Percentiles rank a stretch among this genome's conserved stretches.
phyloP scores from a whole-genome alignment of 2,797 vertebrate genomes.

The Tenualosa ilisha region DNA sequence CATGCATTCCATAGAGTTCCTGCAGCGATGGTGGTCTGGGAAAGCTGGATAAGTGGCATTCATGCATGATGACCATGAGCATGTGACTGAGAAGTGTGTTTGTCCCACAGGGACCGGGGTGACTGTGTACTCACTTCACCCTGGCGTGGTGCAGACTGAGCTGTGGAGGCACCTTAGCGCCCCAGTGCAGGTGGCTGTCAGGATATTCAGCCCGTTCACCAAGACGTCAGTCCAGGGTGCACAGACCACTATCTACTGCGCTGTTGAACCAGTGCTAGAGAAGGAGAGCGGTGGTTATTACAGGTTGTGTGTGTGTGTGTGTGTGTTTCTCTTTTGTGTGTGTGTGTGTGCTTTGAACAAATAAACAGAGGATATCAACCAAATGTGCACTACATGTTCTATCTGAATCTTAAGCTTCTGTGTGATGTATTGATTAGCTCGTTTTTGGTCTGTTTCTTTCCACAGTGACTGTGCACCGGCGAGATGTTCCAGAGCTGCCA shows the following conservation, averaged over 20 bases:
- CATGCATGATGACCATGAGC: neutral
- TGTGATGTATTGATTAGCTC: neutral
- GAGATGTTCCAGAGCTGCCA: slow-evolving; percentile 65
- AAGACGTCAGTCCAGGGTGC: slow-evolving; percentile 77
- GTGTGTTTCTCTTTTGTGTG: slow-evolving; percentile 3
- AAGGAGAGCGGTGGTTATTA: slow-evolving; percentile 75
- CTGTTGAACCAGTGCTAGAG: slow-evolving; percentile 73
- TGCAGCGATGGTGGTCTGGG: neutral
- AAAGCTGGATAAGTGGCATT: neutral
- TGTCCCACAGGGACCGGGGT: slow-evolving; percentile 51
- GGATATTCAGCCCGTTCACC: slow-evolving; percentile 72
- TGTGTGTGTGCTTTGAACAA: neutral
- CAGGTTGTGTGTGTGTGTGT: slow-evolving; percentile 57
- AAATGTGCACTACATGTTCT: neutral
- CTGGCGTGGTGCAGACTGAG: slow-evolving; percentile 79
- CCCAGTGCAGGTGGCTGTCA: slow-evolving; percentile 70
- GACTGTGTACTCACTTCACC: slow-evolving; percentile 76
- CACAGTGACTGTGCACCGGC: slow-evolving; percentile 72
- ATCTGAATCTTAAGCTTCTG: too few relatives aligned
- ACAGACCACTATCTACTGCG: slow-evolving; percentile 78
- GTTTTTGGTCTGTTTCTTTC: slow-evolving; percentile 19
- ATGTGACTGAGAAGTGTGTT: slow-evolving; percentile 11
- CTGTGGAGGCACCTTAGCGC: slow-evolving; percentile 76
- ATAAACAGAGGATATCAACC: neutral
- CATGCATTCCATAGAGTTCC: neutral